Evolutionary conservation across 1,140 invertebrate genomes (phyloP).

Genomic region (Hypsibius dujardini): DNA sequence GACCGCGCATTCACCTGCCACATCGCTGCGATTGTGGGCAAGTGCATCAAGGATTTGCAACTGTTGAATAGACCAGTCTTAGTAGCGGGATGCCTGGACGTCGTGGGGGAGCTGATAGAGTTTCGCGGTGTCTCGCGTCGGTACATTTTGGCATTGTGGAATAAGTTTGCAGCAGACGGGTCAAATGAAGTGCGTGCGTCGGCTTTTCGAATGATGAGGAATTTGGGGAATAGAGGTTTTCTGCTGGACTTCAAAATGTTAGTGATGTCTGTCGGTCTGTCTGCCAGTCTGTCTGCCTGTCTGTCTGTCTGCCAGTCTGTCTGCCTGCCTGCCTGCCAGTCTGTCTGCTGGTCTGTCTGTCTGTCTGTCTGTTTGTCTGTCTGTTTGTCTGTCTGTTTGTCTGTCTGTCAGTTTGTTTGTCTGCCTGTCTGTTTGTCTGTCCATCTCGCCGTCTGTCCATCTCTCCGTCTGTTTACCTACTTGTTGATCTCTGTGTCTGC

Average conservation of each 20-base stretch:
- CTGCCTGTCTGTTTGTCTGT: background rate
- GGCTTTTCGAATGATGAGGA: background rate
- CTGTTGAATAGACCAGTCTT: no score
- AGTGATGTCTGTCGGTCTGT: no score
- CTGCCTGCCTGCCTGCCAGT: no score
- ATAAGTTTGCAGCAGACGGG: background rate
- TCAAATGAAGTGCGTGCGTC: slow-evolving; percentile 8
- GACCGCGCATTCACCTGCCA: background rate
- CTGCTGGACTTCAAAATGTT: background rate
- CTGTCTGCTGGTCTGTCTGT: background rate
- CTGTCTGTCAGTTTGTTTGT: background rate
- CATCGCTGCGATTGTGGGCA: background rate
- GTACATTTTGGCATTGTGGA: background rate
- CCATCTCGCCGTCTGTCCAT: background rate
- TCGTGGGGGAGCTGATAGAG: background rate
- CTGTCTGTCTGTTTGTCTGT: background rate
- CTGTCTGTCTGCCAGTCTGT: no score
- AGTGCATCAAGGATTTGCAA: no score
- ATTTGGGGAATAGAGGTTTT: background rate
- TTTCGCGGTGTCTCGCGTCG: background rate
- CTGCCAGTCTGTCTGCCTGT: no score
- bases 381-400: background rate
- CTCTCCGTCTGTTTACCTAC: background rate
- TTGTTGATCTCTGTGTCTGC: background rate
- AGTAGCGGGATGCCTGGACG: background rate